Base-by-base conservation (phyloP, 1,140 invertebrate genomes). In the Brachionus koreanus region DNA sequence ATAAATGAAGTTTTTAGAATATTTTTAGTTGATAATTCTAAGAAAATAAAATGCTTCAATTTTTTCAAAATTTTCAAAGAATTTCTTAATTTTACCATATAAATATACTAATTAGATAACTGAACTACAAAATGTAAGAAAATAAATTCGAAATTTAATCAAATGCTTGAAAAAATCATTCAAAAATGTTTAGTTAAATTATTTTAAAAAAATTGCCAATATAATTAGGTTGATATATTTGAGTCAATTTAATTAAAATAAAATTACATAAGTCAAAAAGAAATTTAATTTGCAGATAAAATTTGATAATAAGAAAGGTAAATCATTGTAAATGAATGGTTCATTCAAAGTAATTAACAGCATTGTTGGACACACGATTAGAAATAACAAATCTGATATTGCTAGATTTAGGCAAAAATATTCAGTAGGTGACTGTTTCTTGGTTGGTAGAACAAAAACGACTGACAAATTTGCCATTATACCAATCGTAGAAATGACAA, bases 331-430 rank as follows among this genome's bases (percentile, higher is more conserved):
- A 37, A 23, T 42, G 13, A 79, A 29, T 2, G 57, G 12, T 29
- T 61, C 16, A 65, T 79, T 25, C 6, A 35, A 25, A n/a, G 9
- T 79, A 10, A 43, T 35, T 79, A 79, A 25, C 2, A 42, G 6
- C 76, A 79, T 37, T 23, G 76, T 65, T 23, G 76, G 76, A 63
- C 76, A 79, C 3, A 79, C 39, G 6, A 43, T 25, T 13, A 79
- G 25, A 61, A 79, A 79, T 13, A 79, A 35, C 9, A 65, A 61
- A 65, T 79, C 76, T 3, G 76, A 79, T 79, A 79, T 61, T 0
- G 76, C 76, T 65, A 79, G 25, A 65, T 79, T 79, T 9, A 79
- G n/a, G 29, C 35, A 42, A 65, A 79, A 79, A 61, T 79, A 79
- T 61, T 79, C 35, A 33, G 76, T 79, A 9, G 76, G 33, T 25